A percentile compares a stretch with the other conserved stretches of the same genome.
Conservation (phyloP, 2,888 invertebrate genomes). For the Pristionchus entomophagus region DNA sequence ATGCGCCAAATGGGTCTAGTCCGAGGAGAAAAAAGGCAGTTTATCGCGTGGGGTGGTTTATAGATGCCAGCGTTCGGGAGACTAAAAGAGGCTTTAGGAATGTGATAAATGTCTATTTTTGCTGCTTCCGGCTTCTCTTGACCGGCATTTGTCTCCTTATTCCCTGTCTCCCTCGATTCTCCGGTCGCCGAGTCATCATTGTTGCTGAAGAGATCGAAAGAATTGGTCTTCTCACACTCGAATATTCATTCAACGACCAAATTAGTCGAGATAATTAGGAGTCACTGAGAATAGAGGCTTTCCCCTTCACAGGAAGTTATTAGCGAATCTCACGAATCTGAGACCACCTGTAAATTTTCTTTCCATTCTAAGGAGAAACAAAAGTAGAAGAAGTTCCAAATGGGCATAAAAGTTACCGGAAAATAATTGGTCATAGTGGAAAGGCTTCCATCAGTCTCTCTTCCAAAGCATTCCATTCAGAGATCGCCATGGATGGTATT, state of each 20-base stretch:
- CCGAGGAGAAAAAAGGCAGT: too few relatives aligned
- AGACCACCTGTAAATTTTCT: too few relatives aligned
- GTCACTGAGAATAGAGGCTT: not conserved
- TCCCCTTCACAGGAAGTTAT: not conserved
- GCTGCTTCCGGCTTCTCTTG: not conserved
- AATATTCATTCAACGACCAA: not conserved
- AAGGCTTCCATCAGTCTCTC: too few relatives aligned
- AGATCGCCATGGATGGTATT: too few relatives aligned
- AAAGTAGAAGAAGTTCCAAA: too few relatives aligned
- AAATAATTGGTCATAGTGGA: too few relatives aligned
- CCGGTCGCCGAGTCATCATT: not conserved
- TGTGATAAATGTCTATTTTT: constrained; percentile 8
- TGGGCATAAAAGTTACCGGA: too few relatives aligned
- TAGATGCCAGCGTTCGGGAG: not conserved
- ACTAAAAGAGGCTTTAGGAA: not conserved
- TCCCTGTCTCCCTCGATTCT: not conserved
- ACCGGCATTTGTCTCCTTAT: not conserved
- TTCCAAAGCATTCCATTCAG: too few relatives aligned
- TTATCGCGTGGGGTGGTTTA: not conserved
- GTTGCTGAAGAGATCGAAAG: not conserved
- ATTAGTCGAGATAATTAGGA: not conserved
- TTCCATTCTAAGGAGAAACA: too few relatives aligned
- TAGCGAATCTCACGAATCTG: not conserved
- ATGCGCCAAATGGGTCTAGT: too few relatives aligned
- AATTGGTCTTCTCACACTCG: not conserved